phyloP scores from a whole-genome alignment of 2,797 vertebrate species.

The Naso thynnoides region DNA sequence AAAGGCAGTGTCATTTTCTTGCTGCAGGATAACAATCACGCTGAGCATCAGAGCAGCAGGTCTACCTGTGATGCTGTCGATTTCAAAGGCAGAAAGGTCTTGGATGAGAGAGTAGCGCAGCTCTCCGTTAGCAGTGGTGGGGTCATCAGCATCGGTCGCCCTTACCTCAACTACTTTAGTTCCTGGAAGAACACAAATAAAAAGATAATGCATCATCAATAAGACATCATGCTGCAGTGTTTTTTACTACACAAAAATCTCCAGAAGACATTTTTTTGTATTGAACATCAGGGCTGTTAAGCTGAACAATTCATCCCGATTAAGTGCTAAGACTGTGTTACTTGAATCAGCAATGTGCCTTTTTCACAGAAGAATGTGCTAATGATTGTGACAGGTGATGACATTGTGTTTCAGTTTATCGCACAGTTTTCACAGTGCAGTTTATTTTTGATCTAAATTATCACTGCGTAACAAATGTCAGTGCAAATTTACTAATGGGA shows the following conservation, averaged over 20 bases:
- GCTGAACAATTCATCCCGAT: slow-evolving; percentile 27
- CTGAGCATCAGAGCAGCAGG: background rate
- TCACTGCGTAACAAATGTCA: slow-evolving; percentile 34
- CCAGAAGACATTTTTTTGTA: background rate
- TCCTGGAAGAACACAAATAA: slow-evolving; percentile 57
- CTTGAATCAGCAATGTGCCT: slow-evolving; percentile 21
- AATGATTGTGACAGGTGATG: slow-evolving; percentile 51
- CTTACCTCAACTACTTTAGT: slow-evolving; percentile 70
- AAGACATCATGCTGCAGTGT: background rate
- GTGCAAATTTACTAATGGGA: slow-evolving; percentile 1
- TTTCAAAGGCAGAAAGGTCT: slow-evolving; percentile 66
- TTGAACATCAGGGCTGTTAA: background rate
- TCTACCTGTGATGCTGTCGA: slow-evolving; percentile 74
- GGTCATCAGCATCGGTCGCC: slow-evolving; percentile 84
- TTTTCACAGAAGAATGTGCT: slow-evolving; percentile 31
- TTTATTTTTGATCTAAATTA: slow-evolving; percentile 46
- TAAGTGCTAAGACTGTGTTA: slow-evolving; percentile 28
- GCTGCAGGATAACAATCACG: background rate
- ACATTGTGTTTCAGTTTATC: slow-evolving; percentile 15
- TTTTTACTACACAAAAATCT: background rate
- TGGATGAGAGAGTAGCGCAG: slow-evolving; percentile 73
- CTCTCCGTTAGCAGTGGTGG: slow-evolving; percentile 74
- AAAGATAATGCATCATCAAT: background rate
- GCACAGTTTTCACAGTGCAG: slow-evolving; percentile 33
- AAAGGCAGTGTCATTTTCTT: background rate